phyloP scores from a whole-genome alignment of 2,888 invertebrate genomes.

The Ephialtes manifestator region DNA sequence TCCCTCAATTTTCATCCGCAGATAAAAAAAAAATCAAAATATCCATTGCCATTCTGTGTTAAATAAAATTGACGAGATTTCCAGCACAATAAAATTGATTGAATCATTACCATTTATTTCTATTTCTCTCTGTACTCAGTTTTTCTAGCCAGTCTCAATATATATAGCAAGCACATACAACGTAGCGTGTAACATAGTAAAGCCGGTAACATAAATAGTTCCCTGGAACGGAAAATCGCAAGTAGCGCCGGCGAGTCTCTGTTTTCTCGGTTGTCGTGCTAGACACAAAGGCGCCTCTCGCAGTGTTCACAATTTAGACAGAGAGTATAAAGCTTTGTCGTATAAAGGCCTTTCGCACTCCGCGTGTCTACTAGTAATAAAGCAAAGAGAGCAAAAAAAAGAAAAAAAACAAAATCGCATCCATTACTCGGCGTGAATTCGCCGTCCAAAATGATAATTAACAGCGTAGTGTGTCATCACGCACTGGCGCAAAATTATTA shows the following conservation, averaged over 20 bases:
- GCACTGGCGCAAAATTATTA: conserved; percentile 23
- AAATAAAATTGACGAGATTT: no score
- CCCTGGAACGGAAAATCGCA: conserved; percentile 51
- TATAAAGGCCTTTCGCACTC: conserved; percentile 1
- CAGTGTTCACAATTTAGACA: conserved; percentile 36
- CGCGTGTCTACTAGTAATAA: conserved; percentile 1
- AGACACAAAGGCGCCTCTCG: conserved; percentile 29
- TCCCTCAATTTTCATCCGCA: no score
- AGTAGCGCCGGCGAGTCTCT: conserved; percentile 25
- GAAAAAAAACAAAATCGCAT: neutral
- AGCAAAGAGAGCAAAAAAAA: neutral
- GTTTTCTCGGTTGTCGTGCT: conserved; percentile 30
- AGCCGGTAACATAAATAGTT: conserved; percentile 48
- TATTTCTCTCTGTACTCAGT: no score
- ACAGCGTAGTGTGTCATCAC: neutral
- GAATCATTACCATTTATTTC: no score
- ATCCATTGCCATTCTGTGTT: no score
- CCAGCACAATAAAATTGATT: no score
- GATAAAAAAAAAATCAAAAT: no score
- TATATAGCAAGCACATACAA: neutral
- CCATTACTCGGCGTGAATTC: conserved; percentile 1
- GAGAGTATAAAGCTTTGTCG: conserved; percentile 5
- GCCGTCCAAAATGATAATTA: neutral
- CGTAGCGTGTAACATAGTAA: conserved; percentile 2
- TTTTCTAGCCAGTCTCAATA: no score